phyloP scores from a whole-genome alignment of 2,797 vertebrate genomes.

The Psittacula echo region DNA sequence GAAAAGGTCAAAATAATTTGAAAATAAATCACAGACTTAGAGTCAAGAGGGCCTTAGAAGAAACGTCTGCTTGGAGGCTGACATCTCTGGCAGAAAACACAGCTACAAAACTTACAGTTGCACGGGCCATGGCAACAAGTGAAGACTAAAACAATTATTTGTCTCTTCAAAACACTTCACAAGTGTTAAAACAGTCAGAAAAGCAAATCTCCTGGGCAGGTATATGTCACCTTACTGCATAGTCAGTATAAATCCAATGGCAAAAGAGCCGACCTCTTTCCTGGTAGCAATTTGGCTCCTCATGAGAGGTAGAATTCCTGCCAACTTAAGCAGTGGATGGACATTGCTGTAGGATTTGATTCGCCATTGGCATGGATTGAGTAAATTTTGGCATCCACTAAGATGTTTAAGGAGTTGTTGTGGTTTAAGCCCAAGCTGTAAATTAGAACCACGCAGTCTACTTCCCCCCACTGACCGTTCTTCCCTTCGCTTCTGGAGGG shows the following conservation, averaged over 20 bases:
- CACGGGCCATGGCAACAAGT: not conserved
- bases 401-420: not conserved
- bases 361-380: not conserved
- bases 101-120: not conserved
- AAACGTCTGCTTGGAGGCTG: not conserved
- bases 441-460: no score
- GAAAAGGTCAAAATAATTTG: not conserved
- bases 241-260: not conserved
- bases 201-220: not conserved
- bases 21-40: not conserved
- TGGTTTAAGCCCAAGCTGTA: no score
- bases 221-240: not conserved
- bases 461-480: no score
- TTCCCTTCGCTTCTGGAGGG: no score
- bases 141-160: not conserved
- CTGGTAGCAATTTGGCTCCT: not conserved
- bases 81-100: not conserved
- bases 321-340: not conserved
- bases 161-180: not conserved
- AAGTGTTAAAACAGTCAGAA: not conserved
- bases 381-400: not conserved
- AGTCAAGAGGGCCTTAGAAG: not conserved
- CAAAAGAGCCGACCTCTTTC: not conserved
- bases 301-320: fast-evolving
- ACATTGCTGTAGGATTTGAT: not conserved